These are phyloP conservation scores for Manduca sexta DNA, from an alignment of 1,140 invertebrate species.

Conservation along the genomic window DNA sequence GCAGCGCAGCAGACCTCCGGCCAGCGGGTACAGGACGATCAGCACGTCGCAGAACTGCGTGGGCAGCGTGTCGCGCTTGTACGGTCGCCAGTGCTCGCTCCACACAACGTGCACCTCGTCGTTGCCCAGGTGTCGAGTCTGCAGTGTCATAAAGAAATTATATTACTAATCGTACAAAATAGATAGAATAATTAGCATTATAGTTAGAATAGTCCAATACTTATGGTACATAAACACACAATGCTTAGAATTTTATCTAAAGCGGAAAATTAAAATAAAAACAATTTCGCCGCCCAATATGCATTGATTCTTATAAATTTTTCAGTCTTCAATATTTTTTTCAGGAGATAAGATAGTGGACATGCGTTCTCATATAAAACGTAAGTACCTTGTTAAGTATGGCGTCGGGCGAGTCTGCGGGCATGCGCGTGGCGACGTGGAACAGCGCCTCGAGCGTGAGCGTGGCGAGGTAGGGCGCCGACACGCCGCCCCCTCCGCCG, in stretches of 20 bases:
- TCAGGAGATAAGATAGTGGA: too few species aligned
- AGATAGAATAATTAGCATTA: too few species aligned
- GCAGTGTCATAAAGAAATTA: slow-evolving; percentile 1
- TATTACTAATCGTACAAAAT: too few species aligned
- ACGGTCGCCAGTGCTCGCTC: slow-evolving; percentile 97
- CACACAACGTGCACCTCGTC: slow-evolving; percentile 99
- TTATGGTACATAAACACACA: too few species aligned
- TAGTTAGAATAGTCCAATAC: too few species aligned
- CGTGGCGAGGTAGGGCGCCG: slow-evolving; percentile 97
- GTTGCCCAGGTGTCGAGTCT: slow-evolving; percentile 97
- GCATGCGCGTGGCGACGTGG: slow-evolving; percentile 99
- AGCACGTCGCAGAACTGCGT: slow-evolving; percentile 99
- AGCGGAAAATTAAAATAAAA: too few species aligned
- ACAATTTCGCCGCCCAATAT: too few species aligned
- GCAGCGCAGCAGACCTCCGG: slow-evolving; percentile 86
- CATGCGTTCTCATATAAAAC: too few species aligned
- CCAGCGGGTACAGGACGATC: slow-evolving; percentile 96
- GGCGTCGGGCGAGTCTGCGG: slow-evolving; percentile 88
- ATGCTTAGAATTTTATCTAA: too few species aligned
- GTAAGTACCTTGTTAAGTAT: slow-evolving; percentile 86
- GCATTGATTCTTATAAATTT: too few species aligned
- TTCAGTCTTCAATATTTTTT: too few species aligned
- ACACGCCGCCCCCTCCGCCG: slow-evolving; percentile 92
- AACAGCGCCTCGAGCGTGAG: slow-evolving; percentile 93
- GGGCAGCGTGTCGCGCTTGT: slow-evolving; percentile 96